A percentile compares a stretch with the other conserved stretches of the same genome.
These are phyloP conservation scores for Leucosticte australis DNA, from an alignment of 2,113 vertebrate genomes.

Conservation along the genomic window DNA sequence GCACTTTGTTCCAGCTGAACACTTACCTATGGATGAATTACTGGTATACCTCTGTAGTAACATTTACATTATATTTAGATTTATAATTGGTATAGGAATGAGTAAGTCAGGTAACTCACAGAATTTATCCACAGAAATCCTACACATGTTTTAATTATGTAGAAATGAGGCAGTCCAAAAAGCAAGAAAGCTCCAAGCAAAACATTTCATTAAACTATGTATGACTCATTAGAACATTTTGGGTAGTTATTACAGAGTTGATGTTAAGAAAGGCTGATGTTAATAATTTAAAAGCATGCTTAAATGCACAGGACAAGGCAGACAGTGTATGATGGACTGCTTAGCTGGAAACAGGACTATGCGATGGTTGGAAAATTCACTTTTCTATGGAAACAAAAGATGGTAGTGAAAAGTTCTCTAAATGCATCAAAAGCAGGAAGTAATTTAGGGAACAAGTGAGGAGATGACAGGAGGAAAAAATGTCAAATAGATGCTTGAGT, in stretches of 20 bases:
- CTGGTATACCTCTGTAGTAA: neutral
- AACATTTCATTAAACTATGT: neutral
- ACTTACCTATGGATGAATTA: neutral
- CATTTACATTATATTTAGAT: neutral
- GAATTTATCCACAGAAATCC: neutral
- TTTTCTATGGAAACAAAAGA: neutral
- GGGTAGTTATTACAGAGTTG: neutral
- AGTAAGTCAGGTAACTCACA: neutral
- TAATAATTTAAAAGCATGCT: neutral
- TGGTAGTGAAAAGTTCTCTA: neutral
- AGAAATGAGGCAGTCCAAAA: neutral
- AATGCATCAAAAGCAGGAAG: neutral
- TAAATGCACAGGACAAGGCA: neutral
- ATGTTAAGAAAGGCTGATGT: neutral
- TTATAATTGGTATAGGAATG: neutral
- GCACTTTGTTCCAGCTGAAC: neutral
- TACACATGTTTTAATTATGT: neutral
- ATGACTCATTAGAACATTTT: neutral
- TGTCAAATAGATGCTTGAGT: rapidly evolving
- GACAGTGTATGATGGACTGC: neutral
- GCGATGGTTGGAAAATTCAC: neutral
- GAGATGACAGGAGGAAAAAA: neutral
- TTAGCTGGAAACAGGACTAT: neutral
- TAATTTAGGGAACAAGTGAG: neutral
- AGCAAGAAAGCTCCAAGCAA: neutral